These are phyloP conservation scores for Sterna hirundo DNA, from an alignment of 2,113 vertebrate genomes.

Conservation along the genomic window DNA sequence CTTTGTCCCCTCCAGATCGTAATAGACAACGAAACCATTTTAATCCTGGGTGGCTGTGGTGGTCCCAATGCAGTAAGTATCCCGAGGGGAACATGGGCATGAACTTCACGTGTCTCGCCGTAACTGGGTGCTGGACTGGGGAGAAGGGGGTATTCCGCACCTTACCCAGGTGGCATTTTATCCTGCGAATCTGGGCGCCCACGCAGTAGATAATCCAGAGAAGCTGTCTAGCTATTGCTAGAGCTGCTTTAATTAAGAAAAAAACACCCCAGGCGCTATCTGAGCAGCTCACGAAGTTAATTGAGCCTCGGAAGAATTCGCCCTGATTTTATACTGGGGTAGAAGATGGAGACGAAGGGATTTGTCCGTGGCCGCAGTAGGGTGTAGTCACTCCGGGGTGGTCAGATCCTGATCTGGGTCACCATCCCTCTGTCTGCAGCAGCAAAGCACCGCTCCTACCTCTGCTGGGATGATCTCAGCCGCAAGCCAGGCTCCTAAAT, in stretches of 20 bases:
- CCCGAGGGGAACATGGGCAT: accelerated
- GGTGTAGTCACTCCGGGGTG: background rate
- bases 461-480: background rate
- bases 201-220: background rate
- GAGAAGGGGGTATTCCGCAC: too few species aligned
- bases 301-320: background rate
- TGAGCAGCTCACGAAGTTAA: background rate
- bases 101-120: accelerated
- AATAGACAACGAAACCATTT: conserved; percentile 89
- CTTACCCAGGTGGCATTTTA: background rate
- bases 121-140: background rate
- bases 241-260: conserved; percentile 4
- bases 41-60: conserved; percentile 95
- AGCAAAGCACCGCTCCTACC: background rate
- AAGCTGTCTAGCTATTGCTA: background rate
- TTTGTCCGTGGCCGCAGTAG: background rate
- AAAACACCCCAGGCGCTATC: background rate
- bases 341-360: background rate
- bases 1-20: conserved; percentile 81
- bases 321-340: background rate
- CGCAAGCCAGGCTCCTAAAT: background rate
- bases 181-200: background rate
- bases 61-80: conserved; percentile 96
- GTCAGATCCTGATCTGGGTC: background rate
- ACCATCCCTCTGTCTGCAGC: background rate